Conservation (phyloP, 1,140 invertebrate genomes). For the Ptiloglossa arizonensis region DNA sequence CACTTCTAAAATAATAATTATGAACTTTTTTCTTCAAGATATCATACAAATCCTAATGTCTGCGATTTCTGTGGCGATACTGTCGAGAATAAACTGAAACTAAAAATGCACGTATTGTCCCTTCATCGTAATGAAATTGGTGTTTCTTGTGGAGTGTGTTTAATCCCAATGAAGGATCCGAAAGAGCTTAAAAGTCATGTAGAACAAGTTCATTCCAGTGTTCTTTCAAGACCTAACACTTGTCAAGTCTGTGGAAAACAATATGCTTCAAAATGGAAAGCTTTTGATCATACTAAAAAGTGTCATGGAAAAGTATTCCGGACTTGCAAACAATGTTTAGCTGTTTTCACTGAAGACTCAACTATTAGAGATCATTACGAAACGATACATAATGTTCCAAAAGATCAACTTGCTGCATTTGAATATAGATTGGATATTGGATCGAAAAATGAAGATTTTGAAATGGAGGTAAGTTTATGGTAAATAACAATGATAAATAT, state of each 20-base stretch:
- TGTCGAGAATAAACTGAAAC: conserved; percentile 83
- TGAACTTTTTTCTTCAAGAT: no score
- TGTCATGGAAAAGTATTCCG: conserved; percentile 84
- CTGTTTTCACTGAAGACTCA: conserved; percentile 82
- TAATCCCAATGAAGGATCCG: conserved; percentile 83
- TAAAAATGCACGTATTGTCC: conserved; percentile 84
- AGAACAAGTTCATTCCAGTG: conserved; percentile 80
- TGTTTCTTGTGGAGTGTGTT: conserved; percentile 84
- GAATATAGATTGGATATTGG: conserved; percentile 73
- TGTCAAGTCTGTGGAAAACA: conserved; percentile 85
- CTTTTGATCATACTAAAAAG: conserved; percentile 85
- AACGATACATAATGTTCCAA: conserved; percentile 76
- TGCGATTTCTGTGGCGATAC: conserved; percentile 85
- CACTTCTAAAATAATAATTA: no score
- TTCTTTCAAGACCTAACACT: conserved; percentile 82
- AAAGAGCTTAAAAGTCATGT: conserved; percentile 84
- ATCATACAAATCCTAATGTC: conserved; percentile 80
- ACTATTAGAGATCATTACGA: conserved; percentile 82
- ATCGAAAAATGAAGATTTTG: conserved; percentile 53
- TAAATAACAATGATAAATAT: no score
- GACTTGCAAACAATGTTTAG: conserved; percentile 84
- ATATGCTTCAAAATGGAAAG: conserved; percentile 84
- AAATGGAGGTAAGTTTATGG: conserved; percentile 24
- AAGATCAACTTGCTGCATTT: conserved; percentile 77
- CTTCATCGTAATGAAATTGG: conserved; percentile 83